These are phyloP conservation scores for Pampus argenteus DNA, from an alignment of 2,797 vertebrate genomes.

Conservation along the genomic window DNA sequence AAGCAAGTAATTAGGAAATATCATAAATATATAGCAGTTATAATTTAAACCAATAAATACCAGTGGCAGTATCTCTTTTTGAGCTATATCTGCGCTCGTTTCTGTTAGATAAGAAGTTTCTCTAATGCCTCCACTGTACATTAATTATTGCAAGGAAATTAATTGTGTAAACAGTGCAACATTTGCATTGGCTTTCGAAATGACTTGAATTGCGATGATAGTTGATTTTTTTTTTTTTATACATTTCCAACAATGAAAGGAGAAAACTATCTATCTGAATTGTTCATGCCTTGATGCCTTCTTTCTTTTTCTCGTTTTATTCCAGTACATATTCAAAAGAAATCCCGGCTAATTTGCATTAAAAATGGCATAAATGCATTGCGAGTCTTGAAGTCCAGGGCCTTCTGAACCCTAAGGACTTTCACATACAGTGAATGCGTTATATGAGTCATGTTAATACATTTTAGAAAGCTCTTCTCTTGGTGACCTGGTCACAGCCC, in stretches of 20 bases:
- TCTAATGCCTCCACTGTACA: neutral
- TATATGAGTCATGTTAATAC: slow-evolving; percentile 27
- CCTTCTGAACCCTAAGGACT: slow-evolving; percentile 30
- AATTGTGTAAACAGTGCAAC: slow-evolving; percentile 33
- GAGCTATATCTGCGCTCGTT: neutral
- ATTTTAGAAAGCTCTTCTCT: slow-evolving; percentile 22
- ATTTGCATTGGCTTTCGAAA: slow-evolving; percentile 23
- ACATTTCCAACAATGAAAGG: neutral
- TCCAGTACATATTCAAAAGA: slow-evolving; percentile 47
- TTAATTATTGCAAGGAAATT: neutral
- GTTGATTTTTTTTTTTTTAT: slow-evolving; percentile 12
- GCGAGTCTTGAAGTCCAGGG: slow-evolving; percentile 21
- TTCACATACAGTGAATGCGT: slow-evolving; percentile 9
- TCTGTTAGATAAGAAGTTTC: neutral
- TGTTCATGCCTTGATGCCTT: neutral
- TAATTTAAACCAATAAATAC: neutral
- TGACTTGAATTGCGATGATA: neutral
- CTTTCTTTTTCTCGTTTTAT: slow-evolving; percentile 48
- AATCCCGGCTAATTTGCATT: slow-evolving; percentile 66
- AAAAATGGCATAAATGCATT: slow-evolving; percentile 42
- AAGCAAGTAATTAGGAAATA: slow-evolving; percentile 15
- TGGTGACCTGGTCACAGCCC: slow-evolving; percentile 24
- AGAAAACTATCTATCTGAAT: neutral
- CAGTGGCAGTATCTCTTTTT: neutral
- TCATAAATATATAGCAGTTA: neutral